These are phyloP conservation scores for Larimichthys crocea DNA, from an alignment of 2,113 vertebrate genomes.

Conservation along the genomic window DNA sequence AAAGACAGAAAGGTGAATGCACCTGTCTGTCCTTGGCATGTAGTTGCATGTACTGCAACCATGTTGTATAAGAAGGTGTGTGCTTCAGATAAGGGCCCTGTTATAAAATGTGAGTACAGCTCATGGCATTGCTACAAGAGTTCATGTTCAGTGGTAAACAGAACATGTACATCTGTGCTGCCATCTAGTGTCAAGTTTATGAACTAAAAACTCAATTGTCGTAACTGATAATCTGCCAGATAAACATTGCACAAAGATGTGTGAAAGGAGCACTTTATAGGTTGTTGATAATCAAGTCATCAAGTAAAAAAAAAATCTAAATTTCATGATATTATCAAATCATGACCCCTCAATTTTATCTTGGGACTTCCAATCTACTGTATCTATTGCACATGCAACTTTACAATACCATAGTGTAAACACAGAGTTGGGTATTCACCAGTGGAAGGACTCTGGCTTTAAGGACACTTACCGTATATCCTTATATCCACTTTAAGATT, in stretches of 20 bases:
- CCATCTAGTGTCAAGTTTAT: constrained; percentile 54
- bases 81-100: neutral
- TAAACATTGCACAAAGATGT: too few species aligned
- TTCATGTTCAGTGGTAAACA: neutral
- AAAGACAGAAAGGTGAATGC: neutral
- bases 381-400: too few species aligned
- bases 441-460: too few species aligned
- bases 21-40: neutral
- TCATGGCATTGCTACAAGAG: neutral
- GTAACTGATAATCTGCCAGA: too few species aligned
- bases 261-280: too few species aligned
- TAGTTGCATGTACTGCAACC: neutral
- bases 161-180: constrained; percentile 8
- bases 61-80: neutral
- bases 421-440: neutral
- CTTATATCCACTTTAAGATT: neutral
- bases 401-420: too few species aligned
- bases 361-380: neutral
- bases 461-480: too few species aligned
- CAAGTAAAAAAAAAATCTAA: too few species aligned
- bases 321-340: neutral
- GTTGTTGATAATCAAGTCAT: too few species aligned
- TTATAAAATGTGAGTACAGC: neutral
- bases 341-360: neutral
- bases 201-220: too few species aligned